A percentile compares a stretch with the other conserved stretches of the same genome.
Evolutionary conservation across 2,888 invertebrate genomes (phyloP).

Genomic region (Unio pictorum): DNA sequence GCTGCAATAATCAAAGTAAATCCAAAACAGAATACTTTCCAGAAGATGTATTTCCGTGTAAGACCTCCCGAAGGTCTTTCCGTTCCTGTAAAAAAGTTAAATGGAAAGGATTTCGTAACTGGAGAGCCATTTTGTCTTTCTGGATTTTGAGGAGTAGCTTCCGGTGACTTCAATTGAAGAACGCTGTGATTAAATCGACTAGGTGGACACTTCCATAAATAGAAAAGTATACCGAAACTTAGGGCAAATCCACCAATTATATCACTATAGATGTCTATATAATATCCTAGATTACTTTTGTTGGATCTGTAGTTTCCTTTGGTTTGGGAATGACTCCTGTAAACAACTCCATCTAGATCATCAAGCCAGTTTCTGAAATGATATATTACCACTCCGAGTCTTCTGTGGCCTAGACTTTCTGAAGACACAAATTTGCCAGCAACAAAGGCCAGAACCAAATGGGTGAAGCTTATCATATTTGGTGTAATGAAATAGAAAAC

Average conservation of each 20-base stretch:
- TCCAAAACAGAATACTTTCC: conserved; percentile 49
- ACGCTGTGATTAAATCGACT: conserved; percentile 6
- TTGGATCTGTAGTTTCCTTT: conserved; percentile 40
- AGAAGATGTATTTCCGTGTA: conserved; percentile 49
- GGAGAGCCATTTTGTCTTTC: conserved; percentile 21
- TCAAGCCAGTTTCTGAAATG: conserved; percentile 88
- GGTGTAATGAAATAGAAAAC: conserved; percentile 79
- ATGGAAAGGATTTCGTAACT: conserved; percentile 19
- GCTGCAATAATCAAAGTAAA: conserved; percentile 42
- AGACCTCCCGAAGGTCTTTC: conserved; percentile 18
- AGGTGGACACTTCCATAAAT: conserved; percentile 33
- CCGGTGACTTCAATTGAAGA: conserved; percentile 1
- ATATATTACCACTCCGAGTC: conserved; percentile 84
- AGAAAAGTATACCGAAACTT: conserved; percentile 72
- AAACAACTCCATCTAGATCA: conserved; percentile 89
- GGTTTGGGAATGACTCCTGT: conserved; percentile 76
- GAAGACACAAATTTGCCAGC: conserved; percentile 83
- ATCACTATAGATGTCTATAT: conserved; percentile 88
- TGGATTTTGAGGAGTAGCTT: conserved; percentile 17
- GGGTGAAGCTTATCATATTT: conserved; percentile 86
- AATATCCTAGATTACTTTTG: conserved; percentile 85
- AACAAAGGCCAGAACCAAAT: conserved; percentile 82
- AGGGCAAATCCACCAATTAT: conserved; percentile 76
- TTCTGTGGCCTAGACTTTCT: conserved; percentile 81
- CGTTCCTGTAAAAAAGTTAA: not conserved